Evolutionary conservation across 64 coral and sea anemone genomes (phyloP).

Genomic region (Dendronephthya gigantea): DNA sequence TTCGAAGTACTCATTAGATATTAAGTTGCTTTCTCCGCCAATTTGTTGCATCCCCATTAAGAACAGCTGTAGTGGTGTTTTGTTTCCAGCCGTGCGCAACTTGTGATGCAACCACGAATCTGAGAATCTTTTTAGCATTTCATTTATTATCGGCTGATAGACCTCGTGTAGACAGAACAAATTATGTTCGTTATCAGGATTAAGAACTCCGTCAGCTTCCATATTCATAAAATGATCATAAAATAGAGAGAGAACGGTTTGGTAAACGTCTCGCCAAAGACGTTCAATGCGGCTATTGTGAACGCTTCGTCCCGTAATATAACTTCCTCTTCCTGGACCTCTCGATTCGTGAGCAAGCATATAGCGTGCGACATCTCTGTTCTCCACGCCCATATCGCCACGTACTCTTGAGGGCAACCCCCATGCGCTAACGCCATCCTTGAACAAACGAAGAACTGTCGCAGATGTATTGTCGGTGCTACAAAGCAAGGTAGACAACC

Average conservation of each 20-base stretch:
- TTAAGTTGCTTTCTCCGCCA: background rate
- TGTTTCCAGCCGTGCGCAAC: background rate
- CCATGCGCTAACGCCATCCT: background rate
- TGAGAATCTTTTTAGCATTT: background rate
- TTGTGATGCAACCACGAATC: conserved; percentile 1
- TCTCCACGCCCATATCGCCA: conserved; percentile 1
- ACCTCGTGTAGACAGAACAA: too few species aligned
- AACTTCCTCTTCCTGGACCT: background rate
- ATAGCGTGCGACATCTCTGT: background rate
- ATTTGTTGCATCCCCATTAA: conserved; percentile 12
- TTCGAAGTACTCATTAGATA: background rate
- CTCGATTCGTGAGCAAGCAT: background rate
- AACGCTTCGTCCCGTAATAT: background rate
- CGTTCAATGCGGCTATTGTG: conserved; percentile 9
- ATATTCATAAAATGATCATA: background rate
- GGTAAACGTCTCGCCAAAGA: background rate
- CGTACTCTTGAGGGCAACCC: background rate
- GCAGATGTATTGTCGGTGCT: too few species aligned
- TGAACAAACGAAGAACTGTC: background rate
- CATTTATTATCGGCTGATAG: background rate
- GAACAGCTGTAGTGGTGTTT: background rate
- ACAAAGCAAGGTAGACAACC: too few species aligned
- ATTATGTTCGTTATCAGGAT: background rate
- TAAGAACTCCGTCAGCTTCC: background rate
- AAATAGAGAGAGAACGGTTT: background rate